Base-by-base conservation (phyloP, 2,888 invertebrate species). In the Brassicogethes aeneus region DNA sequence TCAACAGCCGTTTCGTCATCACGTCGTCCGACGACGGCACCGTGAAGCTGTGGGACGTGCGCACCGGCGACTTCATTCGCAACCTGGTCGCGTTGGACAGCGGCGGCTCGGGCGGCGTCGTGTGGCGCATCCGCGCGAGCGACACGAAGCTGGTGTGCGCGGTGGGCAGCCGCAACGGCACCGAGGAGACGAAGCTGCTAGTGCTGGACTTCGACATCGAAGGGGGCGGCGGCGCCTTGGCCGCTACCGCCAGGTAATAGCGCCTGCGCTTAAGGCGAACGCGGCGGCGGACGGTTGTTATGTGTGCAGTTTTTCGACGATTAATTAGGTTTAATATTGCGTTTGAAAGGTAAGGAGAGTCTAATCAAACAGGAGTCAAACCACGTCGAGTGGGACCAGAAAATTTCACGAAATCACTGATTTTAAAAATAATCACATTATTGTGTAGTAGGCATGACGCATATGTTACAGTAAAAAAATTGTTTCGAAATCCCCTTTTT, bases 11-110 rank as follows among this genome's bases (percentile, higher is more conserved):
- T 48, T 95, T 97, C 75, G 96, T 99, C 53, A 94, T 97, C 59
- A 96, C 97, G 15, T 97, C 97, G 10, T 96, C 96, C 1, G 99
- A 99, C 66, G 99, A 99, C 70, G 99, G 99, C 41, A 97, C 96
- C 2, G 99, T 99, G 13, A 99, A 99, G 70, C 74, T 99, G 43
- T 99, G 99, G 99, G 96, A 99, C 70, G 85, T 97, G 35, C 85
- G 86, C 65, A 95, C 93, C 40, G 93, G 91, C 66, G 92, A 93
- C 61, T 97, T 97, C 69, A 87, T 99, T 50, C 81, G 97, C 47
- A 94, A 99, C 72, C 77, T 99, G 48, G 93, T 99, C 43, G 82
- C 91, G 32, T 73, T 99, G 48, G 85, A 88, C 45, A 93, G 93
- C 51, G 95, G 96, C 15, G 96, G 96, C 2, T 90, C 91, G 34